Evolutionary conservation across 2,797 vertebrate species (phyloP).

Genomic region (Xiphophorus birchmanni): DNA sequence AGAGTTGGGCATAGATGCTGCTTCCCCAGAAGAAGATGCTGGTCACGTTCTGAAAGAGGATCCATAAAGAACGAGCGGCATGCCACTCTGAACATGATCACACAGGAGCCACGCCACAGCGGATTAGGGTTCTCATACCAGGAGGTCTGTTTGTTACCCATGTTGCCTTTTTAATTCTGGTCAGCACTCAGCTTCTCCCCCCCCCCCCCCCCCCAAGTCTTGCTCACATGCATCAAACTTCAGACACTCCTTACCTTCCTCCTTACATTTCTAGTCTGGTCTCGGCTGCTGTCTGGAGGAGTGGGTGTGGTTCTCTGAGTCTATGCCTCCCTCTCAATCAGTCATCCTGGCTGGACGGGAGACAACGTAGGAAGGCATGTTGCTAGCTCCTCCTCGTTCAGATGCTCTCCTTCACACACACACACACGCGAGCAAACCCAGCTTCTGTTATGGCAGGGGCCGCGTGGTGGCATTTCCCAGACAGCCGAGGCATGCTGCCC

Average conservation of each 20-base stretch:
- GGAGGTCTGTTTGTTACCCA: conserved; percentile 29
- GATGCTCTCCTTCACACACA: conserved; percentile 50
- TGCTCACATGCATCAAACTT: conserved; percentile 55
- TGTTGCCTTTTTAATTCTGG: conserved; percentile 36
- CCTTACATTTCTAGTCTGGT: conserved; percentile 35
- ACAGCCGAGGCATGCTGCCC: conserved; percentile 67
- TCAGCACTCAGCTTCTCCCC: conserved; percentile 20
- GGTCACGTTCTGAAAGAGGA: conserved; percentile 51
- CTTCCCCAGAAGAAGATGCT: conserved; percentile 30
- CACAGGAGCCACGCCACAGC: conserved; percentile 44
- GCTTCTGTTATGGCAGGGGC: conserved; percentile 79
- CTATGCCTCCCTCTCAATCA: conserved; percentile 47
- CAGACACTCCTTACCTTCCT: conserved; percentile 28
- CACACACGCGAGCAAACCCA: conserved; percentile 48
- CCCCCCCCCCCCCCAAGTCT: conserved; percentile 16
- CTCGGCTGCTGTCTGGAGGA: conserved; percentile 53
- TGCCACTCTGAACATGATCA: conserved; percentile 62
- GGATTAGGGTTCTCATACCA: conserved; percentile 51
- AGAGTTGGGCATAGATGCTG: conserved; percentile 4
- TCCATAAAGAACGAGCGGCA: conserved; percentile 62
- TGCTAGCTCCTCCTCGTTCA: conserved; percentile 63
- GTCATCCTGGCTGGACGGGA: conserved; percentile 53
- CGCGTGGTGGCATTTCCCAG: conserved; percentile 70
- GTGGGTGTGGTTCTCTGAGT: conserved; percentile 42
- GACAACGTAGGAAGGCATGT: conserved; percentile 48